These are phyloP conservation scores for Sabatieria punctata DNA, from an alignment of 2,888 invertebrate genomes.

Conservation along the genomic window DNA sequence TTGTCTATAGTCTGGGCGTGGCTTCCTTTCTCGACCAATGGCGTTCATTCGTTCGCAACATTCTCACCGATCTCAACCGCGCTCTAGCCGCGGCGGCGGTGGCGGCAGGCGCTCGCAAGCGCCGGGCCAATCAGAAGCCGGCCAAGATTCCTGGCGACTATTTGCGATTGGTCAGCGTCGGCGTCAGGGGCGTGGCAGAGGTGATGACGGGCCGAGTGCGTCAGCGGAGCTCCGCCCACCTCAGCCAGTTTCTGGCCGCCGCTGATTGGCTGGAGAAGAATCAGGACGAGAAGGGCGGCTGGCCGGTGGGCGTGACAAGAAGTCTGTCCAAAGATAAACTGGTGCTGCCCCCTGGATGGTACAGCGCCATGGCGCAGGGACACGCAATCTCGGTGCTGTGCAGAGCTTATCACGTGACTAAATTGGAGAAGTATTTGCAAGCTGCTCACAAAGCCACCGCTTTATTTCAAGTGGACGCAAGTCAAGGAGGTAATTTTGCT, in stretches of 20 bases:
- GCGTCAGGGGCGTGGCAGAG: too few relatives aligned
- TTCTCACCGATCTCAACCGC: not conserved
- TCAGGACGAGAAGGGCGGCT: constrained; percentile 74
- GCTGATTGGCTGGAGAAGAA: constrained; percentile 75
- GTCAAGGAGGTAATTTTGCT: too few relatives aligned
- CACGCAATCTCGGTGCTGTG: constrained; percentile 78
- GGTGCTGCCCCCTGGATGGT: constrained; percentile 71
- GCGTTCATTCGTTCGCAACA: not conserved
- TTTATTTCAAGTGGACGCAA: constrained; percentile 44
- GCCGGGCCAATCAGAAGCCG: not conserved
- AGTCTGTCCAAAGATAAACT: constrained; percentile 49
- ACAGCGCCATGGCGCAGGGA: constrained; percentile 96
- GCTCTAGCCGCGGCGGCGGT: not conserved
- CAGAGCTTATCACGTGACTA: constrained; percentile 66
- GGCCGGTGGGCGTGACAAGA: constrained; percentile 63
- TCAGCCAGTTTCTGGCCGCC: constrained; percentile 73
- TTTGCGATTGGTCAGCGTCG: too few relatives aligned
- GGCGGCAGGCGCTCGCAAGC: not conserved
- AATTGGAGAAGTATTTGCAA: constrained; percentile 50
- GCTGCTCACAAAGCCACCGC: constrained; percentile 62
- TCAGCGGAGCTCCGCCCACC: constrained; percentile 62
- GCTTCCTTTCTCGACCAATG: not conserved
- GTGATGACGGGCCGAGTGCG: constrained; percentile 37
- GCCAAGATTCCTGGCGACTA: not conserved
- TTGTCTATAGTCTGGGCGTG: constrained; percentile 2